Evolutionary conservation across 2,113 vertebrate species (phyloP), one percentile per base, ranked within the genome.

Genomic region (Rutilus rutilus): DNA sequence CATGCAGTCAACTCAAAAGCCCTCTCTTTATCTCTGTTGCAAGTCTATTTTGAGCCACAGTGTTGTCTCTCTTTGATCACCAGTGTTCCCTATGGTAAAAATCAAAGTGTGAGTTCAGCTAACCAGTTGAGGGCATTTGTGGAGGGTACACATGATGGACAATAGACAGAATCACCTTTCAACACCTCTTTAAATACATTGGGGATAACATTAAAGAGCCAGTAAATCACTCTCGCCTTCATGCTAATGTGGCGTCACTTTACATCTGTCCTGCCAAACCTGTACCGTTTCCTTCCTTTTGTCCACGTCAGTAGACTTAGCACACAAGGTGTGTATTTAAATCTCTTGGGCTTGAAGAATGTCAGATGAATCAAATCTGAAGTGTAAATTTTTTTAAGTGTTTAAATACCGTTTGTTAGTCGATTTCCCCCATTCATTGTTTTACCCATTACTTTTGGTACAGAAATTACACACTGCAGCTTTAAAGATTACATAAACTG

Each of bases 111-210:
- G 59, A 76, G 71, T 62, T 42, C 47, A 62, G 52, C 17, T 47
- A 67, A 74, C 27, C 67, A 82, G 39, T 60, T 9, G 59, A 67
- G 60, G 59, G 54, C 50, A 80, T 36, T 79, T 47, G 71, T 82
- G 78, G 73, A 65, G 71, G 87, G 73, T 65, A 79, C 39, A 74
- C 71, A 71, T 80, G 74, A 79, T 25, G 50, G 75, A 86, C 80
- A 86, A 64, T 78, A 45, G 54, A 19, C 57, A 60, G 54, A 82
- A 76, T 74, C 52, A 36, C 65, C 23, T 78, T 86, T 88, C 84
- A 78, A 62, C 84, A 73, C 47, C 81, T 80, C 81, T 88, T 62
- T 82, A 88, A 84, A 86, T 86, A 88, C 80, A 79, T 64, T 59
- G 9, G 39, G 71, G 65, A 84, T 86, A 45, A 84, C 60, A 80